These are phyloP conservation scores for Micropoecilia bifurca DNA, from an alignment of 2,797 vertebrate species.

Conservation along the genomic window DNA sequence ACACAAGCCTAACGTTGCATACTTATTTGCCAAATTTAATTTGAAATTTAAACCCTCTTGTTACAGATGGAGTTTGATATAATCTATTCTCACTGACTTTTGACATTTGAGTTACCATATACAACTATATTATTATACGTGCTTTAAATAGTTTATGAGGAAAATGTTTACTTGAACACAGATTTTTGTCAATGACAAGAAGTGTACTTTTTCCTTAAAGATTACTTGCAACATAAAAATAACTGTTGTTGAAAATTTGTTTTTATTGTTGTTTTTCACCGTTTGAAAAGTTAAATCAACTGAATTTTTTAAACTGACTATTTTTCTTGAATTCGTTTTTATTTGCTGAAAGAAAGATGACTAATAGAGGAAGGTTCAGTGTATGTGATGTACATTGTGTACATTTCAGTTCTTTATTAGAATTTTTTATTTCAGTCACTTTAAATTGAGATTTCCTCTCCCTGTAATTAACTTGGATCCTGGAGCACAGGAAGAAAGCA, in stretches of 20 bases:
- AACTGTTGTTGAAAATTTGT: too few species aligned
- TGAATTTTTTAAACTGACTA: background rate
- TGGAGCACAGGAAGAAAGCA: conserved; percentile 16
- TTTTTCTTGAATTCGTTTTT: background rate
- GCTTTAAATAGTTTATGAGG: background rate
- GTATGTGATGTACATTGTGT: background rate
- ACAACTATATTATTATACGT: background rate
- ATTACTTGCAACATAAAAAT: background rate
- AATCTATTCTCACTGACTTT: background rate
- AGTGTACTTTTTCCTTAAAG: background rate
- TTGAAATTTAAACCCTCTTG: background rate
- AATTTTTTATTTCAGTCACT: conserved; percentile 31
- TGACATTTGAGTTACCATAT: background rate
- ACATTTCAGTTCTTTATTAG: conserved; percentile 57
- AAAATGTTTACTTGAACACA: background rate
- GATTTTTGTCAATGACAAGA: background rate
- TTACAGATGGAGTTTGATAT: background rate
- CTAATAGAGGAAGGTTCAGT: background rate
- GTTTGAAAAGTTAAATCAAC: background rate
- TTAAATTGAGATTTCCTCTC: conserved; percentile 43
- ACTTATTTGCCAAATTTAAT: background rate
- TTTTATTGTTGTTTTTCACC: background rate
- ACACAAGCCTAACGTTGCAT: background rate
- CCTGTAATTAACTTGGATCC: conserved; percentile 59
- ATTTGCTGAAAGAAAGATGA: background rate